Percentiles rank a stretch among this genome's conserved stretches.
Conservation (phyloP, 2,888 invertebrate genomes). For the Coecobrya sp. region DNA sequence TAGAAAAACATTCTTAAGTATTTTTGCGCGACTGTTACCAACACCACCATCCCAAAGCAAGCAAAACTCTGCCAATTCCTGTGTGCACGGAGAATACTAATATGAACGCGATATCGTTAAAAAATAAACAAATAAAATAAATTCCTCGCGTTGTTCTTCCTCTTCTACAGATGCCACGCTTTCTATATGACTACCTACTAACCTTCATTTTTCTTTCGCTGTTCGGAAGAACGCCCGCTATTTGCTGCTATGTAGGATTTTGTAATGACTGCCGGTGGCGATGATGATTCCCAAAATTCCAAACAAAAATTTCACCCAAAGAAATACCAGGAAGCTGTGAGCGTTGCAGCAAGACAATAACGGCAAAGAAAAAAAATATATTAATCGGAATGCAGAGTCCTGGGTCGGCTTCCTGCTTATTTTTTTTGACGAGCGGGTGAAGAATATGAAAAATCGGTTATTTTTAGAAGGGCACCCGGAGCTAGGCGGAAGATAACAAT, state of each 20-base stretch:
- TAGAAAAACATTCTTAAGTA: neutral
- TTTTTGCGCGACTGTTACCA: neutral
- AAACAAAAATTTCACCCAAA: slow-evolving; percentile 7
- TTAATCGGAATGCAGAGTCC: slow-evolving; percentile 15
- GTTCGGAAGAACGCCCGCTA: neutral
- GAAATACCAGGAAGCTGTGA: neutral
- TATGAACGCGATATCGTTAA: neutral
- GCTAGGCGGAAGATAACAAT: slow-evolving; percentile 7
- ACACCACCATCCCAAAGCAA: neutral
- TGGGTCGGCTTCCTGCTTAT: neutral
- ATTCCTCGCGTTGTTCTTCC: slow-evolving; percentile 19
- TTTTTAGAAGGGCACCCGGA: neutral
- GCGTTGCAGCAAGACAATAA: neutral
- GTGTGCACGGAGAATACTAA: neutral
- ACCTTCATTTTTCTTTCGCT: slow-evolving; percentile 22
- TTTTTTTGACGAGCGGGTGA: neutral
- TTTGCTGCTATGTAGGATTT: slow-evolving; percentile 3
- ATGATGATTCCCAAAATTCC: slow-evolving; percentile 49
- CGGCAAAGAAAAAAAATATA: neutral
- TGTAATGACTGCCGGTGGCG: slow-evolving; percentile 57
- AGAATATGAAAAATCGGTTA: slow-evolving; percentile 10
- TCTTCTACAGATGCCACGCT: neutral
- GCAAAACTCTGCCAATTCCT: neutral
- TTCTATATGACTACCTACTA: neutral
- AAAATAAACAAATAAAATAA: slow-evolving; percentile 27